phyloP scores from a whole-genome alignment of 1,140 invertebrate species.

The Hydropsyche tenuis region DNA sequence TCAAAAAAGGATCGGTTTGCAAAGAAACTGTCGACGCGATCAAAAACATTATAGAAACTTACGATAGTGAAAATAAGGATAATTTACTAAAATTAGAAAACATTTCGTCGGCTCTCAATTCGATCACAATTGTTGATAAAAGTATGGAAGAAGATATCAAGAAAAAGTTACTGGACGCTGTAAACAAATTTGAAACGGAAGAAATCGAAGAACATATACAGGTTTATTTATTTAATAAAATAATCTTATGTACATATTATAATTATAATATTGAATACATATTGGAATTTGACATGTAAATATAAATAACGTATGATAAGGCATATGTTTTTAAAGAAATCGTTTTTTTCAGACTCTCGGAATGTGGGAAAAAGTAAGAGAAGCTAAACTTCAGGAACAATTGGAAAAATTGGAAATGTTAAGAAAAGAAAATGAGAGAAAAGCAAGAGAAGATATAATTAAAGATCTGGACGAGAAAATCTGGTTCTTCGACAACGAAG shows the following conservation, averaged over 20 bases:
- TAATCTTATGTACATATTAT: too few relatives aligned
- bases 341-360: slow-evolving; percentile 62
- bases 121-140: background rate
- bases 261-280: slow-evolving; percentile 30
- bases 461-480: slow-evolving; percentile 69
- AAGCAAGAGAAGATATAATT: slow-evolving; percentile 67
- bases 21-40: slow-evolving; percentile 44
- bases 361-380: slow-evolving; percentile 66
- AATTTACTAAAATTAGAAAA: background rate
- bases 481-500: slow-evolving; percentile 81
- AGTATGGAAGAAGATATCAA: slow-evolving; percentile 21
- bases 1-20: slow-evolving; percentile 40
- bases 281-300: slow-evolving; percentile 24
- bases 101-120: background rate
- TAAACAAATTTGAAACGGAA: slow-evolving; percentile 55
- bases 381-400: slow-evolving; percentile 66
- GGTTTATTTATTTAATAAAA: slow-evolving; percentile 53
- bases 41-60: slow-evolving; percentile 47
- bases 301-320: too few relatives aligned
- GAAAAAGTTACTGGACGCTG: background rate
- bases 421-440: slow-evolving; percentile 64
- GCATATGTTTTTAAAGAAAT: too few relatives aligned
- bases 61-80: slow-evolving; percentile 43
- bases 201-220: slow-evolving; percentile 65
- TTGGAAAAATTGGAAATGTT: slow-evolving; percentile 62